phyloP scores from a whole-genome alignment of 2,888 invertebrate genomes.

The Leucophora obtusa region DNA sequence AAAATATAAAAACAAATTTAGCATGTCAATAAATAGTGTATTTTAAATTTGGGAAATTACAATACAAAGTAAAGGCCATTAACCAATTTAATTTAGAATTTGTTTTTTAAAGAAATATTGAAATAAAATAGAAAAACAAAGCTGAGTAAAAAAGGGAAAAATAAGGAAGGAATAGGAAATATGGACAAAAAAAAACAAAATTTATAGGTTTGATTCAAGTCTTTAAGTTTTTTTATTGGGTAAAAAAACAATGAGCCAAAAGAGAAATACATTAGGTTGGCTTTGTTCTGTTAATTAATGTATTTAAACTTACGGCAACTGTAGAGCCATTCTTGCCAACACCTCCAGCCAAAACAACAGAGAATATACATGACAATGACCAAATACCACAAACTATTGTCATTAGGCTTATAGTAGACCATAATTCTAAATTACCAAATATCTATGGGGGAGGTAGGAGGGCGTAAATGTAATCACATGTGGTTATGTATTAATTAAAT shows the following conservation, averaged over 20 bases:
- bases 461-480: conserved; percentile 55
- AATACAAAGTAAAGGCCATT: neutral
- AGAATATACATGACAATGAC: conserved; percentile 86
- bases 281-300: conserved; percentile 16
- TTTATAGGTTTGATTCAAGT: conserved; percentile 20
- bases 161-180: conserved; percentile 28
- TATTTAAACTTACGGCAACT: conserved; percentile 92
- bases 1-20: neutral
- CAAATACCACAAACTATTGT: conserved; percentile 86
- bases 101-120: neutral
- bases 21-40: neutral
- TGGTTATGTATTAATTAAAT: neutral
- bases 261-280: conserved; percentile 42
- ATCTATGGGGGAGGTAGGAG: conserved; percentile 77
- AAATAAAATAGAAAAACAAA: neutral
- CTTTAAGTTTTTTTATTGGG: conserved; percentile 17
- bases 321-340: conserved; percentile 99
- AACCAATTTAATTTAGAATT: neutral
- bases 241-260: conserved; percentile 61
- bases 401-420: conserved; percentile 87
- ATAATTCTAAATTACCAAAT: conserved; percentile 83
- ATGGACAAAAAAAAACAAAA: conserved; percentile 15
- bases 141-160: neutral
- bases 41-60: neutral
- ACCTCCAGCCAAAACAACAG: conserved; percentile 93